A percentile compares a stretch with the other conserved stretches of the same genome.
phyloP scores from a whole-genome alignment of 2,888 invertebrate genomes.

The Resseliella maxima region DNA sequence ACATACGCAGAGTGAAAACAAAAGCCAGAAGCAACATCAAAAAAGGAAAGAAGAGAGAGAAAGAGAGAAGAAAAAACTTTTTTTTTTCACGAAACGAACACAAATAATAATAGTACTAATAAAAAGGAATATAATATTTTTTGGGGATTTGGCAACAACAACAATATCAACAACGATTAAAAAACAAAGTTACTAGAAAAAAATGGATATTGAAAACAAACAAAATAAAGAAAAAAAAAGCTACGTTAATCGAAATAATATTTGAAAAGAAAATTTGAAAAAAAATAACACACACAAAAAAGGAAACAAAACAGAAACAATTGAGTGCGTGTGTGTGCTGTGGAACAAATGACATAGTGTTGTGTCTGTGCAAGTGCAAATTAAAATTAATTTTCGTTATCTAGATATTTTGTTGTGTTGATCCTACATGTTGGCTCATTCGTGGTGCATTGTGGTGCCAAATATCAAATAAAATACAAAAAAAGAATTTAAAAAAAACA shows the following conservation, averaged over 20 bases:
- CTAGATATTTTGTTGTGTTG: conserved; percentile 45
- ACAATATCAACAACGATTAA: background rate
- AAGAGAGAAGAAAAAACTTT: background rate
- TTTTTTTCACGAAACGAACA: conserved; percentile 39
- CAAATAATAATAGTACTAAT: conserved; percentile 45
- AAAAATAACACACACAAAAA: background rate
- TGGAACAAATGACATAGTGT: background rate
- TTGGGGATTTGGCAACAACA: background rate
- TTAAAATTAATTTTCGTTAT: conserved; percentile 44
- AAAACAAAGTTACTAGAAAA: conserved; percentile 7
- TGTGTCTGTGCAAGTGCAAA: conserved; percentile 53
- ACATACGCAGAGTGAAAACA: conserved; percentile 38
- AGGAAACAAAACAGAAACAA: background rate
- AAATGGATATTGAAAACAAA: conserved; percentile 20
- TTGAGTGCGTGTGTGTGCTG: background rate
- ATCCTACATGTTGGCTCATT: conserved; percentile 19
- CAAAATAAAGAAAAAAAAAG: background rate
- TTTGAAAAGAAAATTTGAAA: background rate
- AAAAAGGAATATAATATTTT: background rate
- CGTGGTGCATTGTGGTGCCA: conserved; percentile 15
- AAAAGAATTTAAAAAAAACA: background rate
- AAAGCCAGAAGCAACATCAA: conserved; percentile 2
- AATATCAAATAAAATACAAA: conserved; percentile 26
- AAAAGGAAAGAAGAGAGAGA: background rate
- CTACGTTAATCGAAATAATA: background rate